Evolutionary conservation across 2,113 vertebrate species (phyloP).

Genomic region (Limnothrissa miodon): DNA sequence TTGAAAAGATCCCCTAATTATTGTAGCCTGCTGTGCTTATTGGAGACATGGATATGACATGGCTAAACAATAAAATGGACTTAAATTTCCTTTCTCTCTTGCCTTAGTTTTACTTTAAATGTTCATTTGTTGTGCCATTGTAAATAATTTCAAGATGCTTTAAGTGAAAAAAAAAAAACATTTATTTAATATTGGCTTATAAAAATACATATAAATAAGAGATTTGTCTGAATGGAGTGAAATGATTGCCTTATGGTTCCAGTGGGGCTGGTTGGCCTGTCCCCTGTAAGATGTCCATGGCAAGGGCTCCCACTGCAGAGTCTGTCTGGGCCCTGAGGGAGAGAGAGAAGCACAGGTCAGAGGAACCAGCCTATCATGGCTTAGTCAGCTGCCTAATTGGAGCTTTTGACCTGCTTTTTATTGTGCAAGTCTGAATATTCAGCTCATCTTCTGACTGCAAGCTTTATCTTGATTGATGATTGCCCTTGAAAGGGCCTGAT

Average conservation of each 20-base stretch:
- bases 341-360: slow-evolving; percentile 17
- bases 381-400: neutral
- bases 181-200: neutral
- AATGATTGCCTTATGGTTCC: neutral
- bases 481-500: slow-evolving; percentile 2
- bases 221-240: slow-evolving; percentile 9
- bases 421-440: neutral
- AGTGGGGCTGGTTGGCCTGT: slow-evolving; percentile 12
- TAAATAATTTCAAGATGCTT: neutral
- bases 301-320: slow-evolving; percentile 67
- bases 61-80: slow-evolving; percentile 98
- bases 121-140: neutral
- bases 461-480: slow-evolving; percentile 12
- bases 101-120: neutral
- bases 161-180: neutral
- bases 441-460: neutral
- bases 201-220: neutral
- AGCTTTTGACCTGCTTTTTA: slow-evolving; percentile 1
- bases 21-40: slow-evolving; percentile 99
- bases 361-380: neutral
- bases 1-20: slow-evolving; percentile 90
- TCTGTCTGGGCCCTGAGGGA: slow-evolving; percentile 67
- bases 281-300: slow-evolving; percentile 73
- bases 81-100: slow-evolving; percentile 81
- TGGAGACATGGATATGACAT: slow-evolving; percentile 83